Conservation (phyloP, 2,888 invertebrate genomes). For the Nezara viridula region DNA sequence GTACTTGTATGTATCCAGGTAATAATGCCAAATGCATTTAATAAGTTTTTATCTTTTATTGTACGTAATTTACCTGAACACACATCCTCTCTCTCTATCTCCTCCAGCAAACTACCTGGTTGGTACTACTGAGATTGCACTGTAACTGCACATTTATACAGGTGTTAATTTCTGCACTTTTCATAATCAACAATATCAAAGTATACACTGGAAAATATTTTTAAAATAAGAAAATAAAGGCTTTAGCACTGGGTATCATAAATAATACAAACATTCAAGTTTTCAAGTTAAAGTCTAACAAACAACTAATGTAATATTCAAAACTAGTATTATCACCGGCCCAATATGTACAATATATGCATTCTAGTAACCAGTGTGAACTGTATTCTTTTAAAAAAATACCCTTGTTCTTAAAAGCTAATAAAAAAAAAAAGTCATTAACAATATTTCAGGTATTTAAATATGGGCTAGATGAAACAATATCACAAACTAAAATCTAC, state of each 20-base stretch:
- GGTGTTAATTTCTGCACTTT: too few relatives aligned
- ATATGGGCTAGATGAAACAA: conserved; percentile 1
- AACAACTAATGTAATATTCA: neutral
- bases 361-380: neutral
- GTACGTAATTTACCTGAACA: too few relatives aligned
- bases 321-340: neutral
- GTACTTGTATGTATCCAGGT: too few relatives aligned
- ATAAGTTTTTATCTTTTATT: too few relatives aligned
- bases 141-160: too few relatives aligned
- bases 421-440: neutral
- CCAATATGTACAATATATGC: neutral
- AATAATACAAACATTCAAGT: neutral
- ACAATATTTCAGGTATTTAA: neutral
- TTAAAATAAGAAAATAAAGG: neutral
- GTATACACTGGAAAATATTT: too few relatives aligned
- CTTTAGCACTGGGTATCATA: neutral
- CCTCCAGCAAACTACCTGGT: too few relatives aligned
- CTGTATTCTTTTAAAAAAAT: neutral
- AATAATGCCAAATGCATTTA: too few relatives aligned
- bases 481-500: neutral
- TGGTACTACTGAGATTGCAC: too few relatives aligned
- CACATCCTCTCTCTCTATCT: too few relatives aligned
- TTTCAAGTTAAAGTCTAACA: neutral
- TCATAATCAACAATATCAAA: too few relatives aligned
- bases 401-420: neutral